Conservation (phyloP, 2,888 invertebrate species). For the Ceraclea dissimilis region DNA sequence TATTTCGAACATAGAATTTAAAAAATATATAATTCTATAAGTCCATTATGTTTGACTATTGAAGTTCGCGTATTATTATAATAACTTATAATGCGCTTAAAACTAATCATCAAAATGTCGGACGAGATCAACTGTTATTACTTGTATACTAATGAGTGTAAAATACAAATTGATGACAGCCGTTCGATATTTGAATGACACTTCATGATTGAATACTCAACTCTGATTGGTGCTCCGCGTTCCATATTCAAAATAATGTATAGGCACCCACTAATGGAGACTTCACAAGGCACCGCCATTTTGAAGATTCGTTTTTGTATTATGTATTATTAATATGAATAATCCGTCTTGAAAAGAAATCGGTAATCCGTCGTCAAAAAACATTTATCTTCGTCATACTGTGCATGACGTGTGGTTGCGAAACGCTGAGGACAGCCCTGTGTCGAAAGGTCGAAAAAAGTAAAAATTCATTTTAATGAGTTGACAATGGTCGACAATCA, state of each 20-base stretch:
- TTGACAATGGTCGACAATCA: no score
- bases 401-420: no score
- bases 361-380: conserved; percentile 4
- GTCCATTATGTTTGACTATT: no score
- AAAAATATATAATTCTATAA: no score
- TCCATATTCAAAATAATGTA: no score
- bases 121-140: not conserved
- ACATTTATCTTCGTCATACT: not conserved
- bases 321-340: not conserved
- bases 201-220: conserved; percentile 5
- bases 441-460: no score
- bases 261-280: not conserved
- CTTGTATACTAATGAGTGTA: conserved; percentile 4
- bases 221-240: conserved; percentile 7
- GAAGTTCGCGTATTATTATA: no score
- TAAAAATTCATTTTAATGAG: no score
- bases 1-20: no score
- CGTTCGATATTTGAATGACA: conserved; percentile 11
- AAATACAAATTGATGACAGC: conserved; percentile 12
- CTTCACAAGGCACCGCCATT: conserved; percentile 4
- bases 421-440: no score
- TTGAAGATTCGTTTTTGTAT: not conserved
- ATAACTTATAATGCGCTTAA: no score
- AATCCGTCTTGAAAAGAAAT: conserved; percentile 6
- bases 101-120: not conserved